phyloP scores from a whole-genome alignment of 2,113 vertebrate species.

The Puntigrus tetrazona region DNA sequence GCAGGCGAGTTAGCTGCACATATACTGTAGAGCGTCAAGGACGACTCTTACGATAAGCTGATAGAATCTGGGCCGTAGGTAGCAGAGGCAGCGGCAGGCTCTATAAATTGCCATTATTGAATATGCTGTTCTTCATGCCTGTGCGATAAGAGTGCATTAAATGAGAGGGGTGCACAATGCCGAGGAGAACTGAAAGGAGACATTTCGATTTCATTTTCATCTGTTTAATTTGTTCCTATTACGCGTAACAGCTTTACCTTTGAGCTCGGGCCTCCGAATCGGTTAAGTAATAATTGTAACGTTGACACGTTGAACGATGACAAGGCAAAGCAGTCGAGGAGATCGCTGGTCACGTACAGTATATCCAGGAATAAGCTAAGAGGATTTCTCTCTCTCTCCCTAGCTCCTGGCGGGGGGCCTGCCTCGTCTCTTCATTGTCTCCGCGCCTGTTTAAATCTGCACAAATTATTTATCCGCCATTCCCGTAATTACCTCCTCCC shows the following conservation, averaged over 20 bases:
- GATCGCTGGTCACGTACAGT: conserved; percentile 33
- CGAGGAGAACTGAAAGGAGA: conserved; percentile 25
- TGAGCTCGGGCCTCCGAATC: conserved; percentile 35
- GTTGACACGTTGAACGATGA: conserved; percentile 46
- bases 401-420: background rate
- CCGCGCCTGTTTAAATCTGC: background rate
- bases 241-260: conserved; percentile 41
- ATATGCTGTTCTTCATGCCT: conserved; percentile 43
- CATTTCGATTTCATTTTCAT: conserved; percentile 44
- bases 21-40: conserved; percentile 46
- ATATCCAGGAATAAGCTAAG: conserved; percentile 37
- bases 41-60: conserved; percentile 47
- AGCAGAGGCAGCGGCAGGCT: conserved; percentile 40
- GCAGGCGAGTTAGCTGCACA: background rate
- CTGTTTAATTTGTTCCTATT: conserved; percentile 52
- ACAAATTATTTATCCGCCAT: conserved; percentile 43
- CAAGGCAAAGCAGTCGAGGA: conserved; percentile 30
- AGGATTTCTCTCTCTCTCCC: conserved; percentile 1
- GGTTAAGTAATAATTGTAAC: conserved; percentile 45
- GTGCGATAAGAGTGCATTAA: conserved; percentile 49
- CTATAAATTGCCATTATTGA: conserved; percentile 55
- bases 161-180: conserved; percentile 38
- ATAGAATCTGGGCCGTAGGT: conserved; percentile 50
- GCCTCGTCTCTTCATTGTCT: conserved; percentile 35
- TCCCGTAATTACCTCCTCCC: conserved; percentile 49